A percentile compares a stretch with the other conserved stretches of the same genome.
phyloP scores from a whole-genome alignment of 2,888 invertebrate species.

The Aleiodes leptofemur region DNA sequence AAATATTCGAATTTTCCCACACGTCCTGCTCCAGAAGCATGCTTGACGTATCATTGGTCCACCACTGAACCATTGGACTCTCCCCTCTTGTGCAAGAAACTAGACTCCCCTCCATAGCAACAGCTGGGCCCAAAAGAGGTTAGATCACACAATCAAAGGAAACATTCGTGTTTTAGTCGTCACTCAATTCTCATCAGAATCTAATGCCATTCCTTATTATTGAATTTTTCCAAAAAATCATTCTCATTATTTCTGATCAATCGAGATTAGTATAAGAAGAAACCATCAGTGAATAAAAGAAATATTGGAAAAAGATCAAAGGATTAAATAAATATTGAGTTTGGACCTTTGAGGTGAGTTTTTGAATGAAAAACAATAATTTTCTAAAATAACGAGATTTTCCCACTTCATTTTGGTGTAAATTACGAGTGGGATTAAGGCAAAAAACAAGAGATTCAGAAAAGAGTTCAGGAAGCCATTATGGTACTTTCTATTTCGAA shows the following conservation, averaged over 20 bases:
- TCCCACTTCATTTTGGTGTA: background rate
- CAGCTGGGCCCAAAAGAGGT: constrained; percentile 2
- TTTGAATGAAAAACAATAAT: background rate
- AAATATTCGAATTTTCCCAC: too few species aligned
- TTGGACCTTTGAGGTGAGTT: background rate
- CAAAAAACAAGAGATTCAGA: constrained; percentile 28
- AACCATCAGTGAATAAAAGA: too few species aligned
- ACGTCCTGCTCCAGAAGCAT: too few species aligned
- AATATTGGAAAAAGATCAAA: too few species aligned
- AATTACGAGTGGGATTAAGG: background rate
- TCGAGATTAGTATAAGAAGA: too few species aligned
- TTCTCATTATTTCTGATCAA: too few species aligned
- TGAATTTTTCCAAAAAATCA: too few species aligned
- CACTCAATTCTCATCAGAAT: too few species aligned
- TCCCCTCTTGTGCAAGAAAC: background rate
- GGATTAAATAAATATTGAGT: background rate
- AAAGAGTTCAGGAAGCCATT: background rate
- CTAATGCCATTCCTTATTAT: too few species aligned
- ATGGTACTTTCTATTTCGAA: constrained; percentile 63
- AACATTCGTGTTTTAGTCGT: too few species aligned
- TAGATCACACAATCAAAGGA: background rate
- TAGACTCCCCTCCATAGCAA: background rate
- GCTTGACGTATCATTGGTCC: background rate
- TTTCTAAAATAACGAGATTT: too few species aligned
- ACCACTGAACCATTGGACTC: background rate